Conservation (phyloP, 1,140 invertebrate genomes). For the Drosophila sucinea region DNA sequence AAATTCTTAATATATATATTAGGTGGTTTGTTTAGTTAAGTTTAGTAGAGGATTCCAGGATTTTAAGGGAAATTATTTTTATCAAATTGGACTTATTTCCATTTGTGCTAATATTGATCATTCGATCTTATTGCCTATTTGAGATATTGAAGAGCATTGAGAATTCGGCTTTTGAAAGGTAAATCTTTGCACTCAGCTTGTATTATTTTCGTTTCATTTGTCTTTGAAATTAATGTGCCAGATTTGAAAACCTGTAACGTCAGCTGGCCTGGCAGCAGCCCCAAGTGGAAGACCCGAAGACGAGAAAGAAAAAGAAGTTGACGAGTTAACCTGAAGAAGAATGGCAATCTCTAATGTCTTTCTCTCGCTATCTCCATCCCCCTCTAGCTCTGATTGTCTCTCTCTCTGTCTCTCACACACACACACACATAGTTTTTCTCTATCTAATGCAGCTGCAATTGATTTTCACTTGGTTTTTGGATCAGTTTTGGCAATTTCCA, state of each 20-base stretch:
- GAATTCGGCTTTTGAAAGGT: background rate
- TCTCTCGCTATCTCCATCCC: slow-evolving; percentile 1
- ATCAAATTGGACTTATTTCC: background rate
- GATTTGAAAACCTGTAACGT: slow-evolving; percentile 76
- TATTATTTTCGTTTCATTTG: slow-evolving; percentile 75
- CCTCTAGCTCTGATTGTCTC: background rate
- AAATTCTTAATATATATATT: no score
- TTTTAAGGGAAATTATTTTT: no score
- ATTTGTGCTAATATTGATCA: no score
- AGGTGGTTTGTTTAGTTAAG: no score
- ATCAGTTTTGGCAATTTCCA: slow-evolving; percentile 51
- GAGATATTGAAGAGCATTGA: slow-evolving; percentile 31
- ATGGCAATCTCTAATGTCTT: slow-evolving; percentile 44
- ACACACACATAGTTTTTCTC: slow-evolving; percentile 3
- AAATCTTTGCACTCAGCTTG: slow-evolving; percentile 39
- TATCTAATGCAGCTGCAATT: slow-evolving; percentile 50
- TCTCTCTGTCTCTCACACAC: background rate
- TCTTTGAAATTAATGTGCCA: slow-evolving; percentile 77
- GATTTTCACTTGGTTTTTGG: slow-evolving; percentile 69
- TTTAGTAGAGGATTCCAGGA: no score
- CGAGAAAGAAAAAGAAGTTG: slow-evolving; percentile 26
- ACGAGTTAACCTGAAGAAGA: slow-evolving; percentile 66
- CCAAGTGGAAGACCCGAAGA: slow-evolving; percentile 14
- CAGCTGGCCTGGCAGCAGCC: slow-evolving; percentile 39
- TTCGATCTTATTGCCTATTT: background rate